phyloP scores from a whole-genome alignment of 2,797 vertebrate species.

The Cetoscarus ocellatus region DNA sequence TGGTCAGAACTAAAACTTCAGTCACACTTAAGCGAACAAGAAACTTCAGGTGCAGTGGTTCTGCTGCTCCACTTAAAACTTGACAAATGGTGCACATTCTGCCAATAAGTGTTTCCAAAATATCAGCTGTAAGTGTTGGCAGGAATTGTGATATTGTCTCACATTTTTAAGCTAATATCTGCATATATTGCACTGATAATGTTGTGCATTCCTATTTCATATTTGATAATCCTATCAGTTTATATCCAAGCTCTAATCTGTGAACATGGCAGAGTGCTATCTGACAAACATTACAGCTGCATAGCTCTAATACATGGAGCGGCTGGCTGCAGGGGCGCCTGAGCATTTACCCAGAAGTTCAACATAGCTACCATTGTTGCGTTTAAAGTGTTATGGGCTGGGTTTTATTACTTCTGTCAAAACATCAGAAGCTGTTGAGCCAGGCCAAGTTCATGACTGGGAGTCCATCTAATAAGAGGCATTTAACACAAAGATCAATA shows the following conservation, averaged over 20 bases:
- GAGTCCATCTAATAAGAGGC: constrained; percentile 68
- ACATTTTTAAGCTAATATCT: too few species aligned
- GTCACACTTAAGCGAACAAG: too few species aligned
- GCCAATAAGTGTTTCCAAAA: too few species aligned
- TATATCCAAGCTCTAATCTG: constrained; percentile 70
- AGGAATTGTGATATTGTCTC: too few species aligned
- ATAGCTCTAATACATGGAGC: constrained; percentile 57
- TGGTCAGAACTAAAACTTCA: too few species aligned
- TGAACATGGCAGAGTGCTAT: constrained; percentile 64
- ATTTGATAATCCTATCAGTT: constrained; percentile 55
- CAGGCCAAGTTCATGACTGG: constrained; percentile 77
- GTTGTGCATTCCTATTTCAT: constrained; percentile 7
- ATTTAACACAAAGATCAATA: constrained; percentile 75
- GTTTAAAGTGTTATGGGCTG: constrained; percentile 84
- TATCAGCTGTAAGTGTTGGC: too few species aligned
- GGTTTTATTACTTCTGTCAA: constrained; percentile 86
- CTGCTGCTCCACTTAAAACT: too few species aligned
- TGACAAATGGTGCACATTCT: too few species aligned
- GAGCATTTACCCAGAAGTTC: constrained; percentile 75
- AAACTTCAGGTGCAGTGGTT: too few species aligned
- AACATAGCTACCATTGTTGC: constrained; percentile 82
- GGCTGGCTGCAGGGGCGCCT: constrained; percentile 55
- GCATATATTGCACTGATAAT: not conserved
- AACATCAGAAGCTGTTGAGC: constrained; percentile 81
- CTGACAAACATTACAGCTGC: constrained; percentile 80